A percentile compares a stretch with the other conserved stretches of the same genome.
Evolutionary conservation across 35 echinoderm and acorn worm species (phyloP).

Genomic region (Anneissia japonica): DNA sequence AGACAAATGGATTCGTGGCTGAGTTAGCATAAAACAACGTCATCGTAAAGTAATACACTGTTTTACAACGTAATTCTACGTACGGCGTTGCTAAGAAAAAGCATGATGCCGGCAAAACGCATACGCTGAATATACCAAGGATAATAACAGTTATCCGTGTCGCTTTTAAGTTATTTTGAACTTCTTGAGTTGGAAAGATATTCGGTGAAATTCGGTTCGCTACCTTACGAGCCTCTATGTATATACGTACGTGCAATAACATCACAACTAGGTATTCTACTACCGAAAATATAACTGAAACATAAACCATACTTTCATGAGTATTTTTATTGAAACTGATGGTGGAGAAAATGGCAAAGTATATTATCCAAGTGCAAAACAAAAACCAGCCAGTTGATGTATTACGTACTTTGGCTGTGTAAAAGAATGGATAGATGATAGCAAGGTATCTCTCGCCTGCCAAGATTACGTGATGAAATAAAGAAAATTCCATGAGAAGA

Average conservation of each 20-base stretch:
- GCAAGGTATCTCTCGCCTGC: not conserved
- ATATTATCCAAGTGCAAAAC: not conserved
- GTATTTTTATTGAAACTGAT: not conserved
- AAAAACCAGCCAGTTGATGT: not conserved
- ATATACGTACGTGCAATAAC: not conserved
- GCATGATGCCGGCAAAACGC: not conserved
- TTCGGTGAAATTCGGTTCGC: not conserved
- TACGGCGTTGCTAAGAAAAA: not conserved
- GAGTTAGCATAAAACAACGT: not conserved
- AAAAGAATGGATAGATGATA: not conserved
- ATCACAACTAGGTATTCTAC: not conserved
- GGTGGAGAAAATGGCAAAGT: not conserved
- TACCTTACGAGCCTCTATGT: not conserved
- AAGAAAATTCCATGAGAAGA: not conserved
- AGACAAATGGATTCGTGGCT: not conserved
- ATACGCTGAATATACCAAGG: not conserved
- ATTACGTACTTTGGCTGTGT: not conserved
- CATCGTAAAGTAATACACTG: not conserved
- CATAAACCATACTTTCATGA: not conserved
- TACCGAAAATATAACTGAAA: not conserved
- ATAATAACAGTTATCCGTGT: not conserved
- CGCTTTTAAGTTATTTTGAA: not conserved
- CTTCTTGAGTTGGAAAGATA: not conserved
- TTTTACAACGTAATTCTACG: not conserved
- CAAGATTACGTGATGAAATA: not conserved